Base-by-base conservation (phyloP, 1,140 invertebrate species). In the Papilio machaon region DNA sequence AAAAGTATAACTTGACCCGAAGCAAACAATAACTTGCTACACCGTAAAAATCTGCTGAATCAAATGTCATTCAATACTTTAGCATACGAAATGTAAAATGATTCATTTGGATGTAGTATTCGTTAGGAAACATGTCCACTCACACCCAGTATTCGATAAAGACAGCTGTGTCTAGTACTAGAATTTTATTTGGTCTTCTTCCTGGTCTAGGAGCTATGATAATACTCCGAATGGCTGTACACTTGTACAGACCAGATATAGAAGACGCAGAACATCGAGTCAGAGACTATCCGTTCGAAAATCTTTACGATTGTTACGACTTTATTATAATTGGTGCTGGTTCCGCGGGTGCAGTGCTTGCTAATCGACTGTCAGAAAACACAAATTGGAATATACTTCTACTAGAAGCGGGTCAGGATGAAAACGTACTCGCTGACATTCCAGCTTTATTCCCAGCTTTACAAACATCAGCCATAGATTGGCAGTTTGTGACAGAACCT, bases 261-360 rank as follows among this genome's bases (percentile, higher is more conserved):
- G 94, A 97, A 49, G 97, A 97, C 75, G 88, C 87, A 0, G 91
- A 95, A 30, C 87, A 96, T 83, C 95, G 96, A 9, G 92, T 97
- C 0, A 90, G 91, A 52, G 95, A 96, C 60, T 91, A 92, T 11
- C 81, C 86, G 0, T 85, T 95, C 1, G 85, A 93, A 5, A 82
- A 96, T 11, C 86, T 97, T 10, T 88, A 95, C 1, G 87, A 94
- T 2, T 92, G 91, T 30, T 98, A 97, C 80, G 97, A 97, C 88
- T 98, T 97, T 79, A 96, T 98, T 2, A 95, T 98, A 49, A 95
- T 99, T 47, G 98, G 98, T 0, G 98, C 95, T 8, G 98, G 98
- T 8, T 97, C 97, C 0, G 97, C 98, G 0, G 98, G 98, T 11
- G 95, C 97, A 30, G 98, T 98, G 0, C 70, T 99, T 43, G 98